These are phyloP conservation scores for Nansenia antarctica DNA, from an alignment of 2,113 vertebrate species.

Conservation along the genomic window DNA sequence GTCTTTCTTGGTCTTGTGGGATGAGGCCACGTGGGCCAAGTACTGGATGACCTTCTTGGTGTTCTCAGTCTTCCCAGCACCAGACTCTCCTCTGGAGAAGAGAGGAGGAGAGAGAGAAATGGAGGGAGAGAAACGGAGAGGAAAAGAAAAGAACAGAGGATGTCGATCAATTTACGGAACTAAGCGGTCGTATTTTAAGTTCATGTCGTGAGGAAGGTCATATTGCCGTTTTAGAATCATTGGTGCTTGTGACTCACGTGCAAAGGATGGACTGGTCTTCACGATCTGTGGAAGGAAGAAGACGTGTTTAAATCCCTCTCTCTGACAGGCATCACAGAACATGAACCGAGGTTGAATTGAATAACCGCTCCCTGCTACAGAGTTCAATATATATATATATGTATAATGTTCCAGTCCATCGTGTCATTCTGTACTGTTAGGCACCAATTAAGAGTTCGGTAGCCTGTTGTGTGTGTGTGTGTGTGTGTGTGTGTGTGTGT, in stretches of 20 bases:
- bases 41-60: conserved; percentile 99
- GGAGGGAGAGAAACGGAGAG: background rate
- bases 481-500: no score
- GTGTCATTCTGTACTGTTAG: no score
- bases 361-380: background rate
- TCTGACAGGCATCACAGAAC: background rate
- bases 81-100: conserved; percentile 88
- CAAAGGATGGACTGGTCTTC: conserved; percentile 98
- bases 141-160: background rate
- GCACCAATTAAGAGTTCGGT: no score
- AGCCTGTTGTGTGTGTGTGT: no score
- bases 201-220: background rate
- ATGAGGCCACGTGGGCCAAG: conserved; percentile 94
- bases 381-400: background rate
- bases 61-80: conserved; percentile 98
- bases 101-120: background rate
- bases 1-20: conserved; percentile 97
- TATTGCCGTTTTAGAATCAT: background rate
- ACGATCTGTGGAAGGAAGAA: conserved; percentile 80
- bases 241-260: conserved; percentile 86
- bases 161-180: background rate
- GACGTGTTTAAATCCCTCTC: background rate
- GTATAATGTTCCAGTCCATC: background rate
- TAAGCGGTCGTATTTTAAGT: no score
- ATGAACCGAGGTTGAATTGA: background rate